Evolutionary conservation across 1,140 invertebrate genomes (phyloP), one percentile per base, ranked within the genome.

Genomic region (Psilanteris sp.): DNA sequence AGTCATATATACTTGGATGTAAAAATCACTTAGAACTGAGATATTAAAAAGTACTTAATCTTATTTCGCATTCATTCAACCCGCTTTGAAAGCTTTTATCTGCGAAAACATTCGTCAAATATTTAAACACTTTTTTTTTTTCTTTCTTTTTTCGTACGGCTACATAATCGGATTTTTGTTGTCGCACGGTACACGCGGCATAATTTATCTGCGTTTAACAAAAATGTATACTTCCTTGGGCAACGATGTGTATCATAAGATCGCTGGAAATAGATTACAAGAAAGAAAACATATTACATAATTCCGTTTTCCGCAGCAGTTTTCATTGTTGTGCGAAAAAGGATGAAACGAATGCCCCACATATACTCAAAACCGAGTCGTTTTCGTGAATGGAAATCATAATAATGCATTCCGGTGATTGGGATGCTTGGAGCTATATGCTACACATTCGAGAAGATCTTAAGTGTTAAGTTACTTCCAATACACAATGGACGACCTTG

Each of bases 401-500:
- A 54, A 37, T 11, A 22, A 32, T 62, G 11, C 32, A 62, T 62
- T 62, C 11, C 0, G 20, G 24, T 34, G 44, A 43, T 43, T 52
- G 27, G n/a, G n/a, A n/a, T n/a, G n/a, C n/a, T n/a, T n/a, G n/a
- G n/a, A n/a, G n/a, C n/a, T n/a, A n/a, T n/a, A n/a, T 6, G 31
- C 26, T 37, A 32, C 29, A 18, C 46, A 44, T 31, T n/a, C n/a
- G 41, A 67, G 54, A 11, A 41, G 29, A 22, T 18, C 48, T 62
- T 48, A 18, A 62, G 48, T 48, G 48, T 55, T 62, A 50, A 75
- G 62, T 62, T 29, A 50, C 72, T 68, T 62, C 41, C 32, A 24
- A 64, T 48, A 57, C 26, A 66, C 50, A 54, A 66, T 54, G 27
- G 29, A 39, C 43, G 67, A 68, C 77, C 77, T 79, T 79, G 72